Base-by-base conservation (phyloP, 2,797 vertebrate genomes). In the Natrix natrix region DNA sequence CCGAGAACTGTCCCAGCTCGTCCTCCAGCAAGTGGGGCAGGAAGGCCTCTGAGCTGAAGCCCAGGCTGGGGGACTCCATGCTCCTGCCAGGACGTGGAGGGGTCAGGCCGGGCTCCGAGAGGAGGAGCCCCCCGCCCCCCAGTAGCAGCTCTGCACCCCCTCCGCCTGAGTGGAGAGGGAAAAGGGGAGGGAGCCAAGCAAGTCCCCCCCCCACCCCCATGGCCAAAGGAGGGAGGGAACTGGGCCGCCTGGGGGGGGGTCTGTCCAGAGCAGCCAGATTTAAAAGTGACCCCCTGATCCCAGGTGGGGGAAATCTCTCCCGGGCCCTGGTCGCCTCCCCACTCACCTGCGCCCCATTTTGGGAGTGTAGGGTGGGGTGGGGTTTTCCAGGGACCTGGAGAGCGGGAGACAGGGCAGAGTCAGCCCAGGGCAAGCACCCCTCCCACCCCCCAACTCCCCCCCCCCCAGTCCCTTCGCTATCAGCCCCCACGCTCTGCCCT, bases 341-440 rank as follows among this genome's bases (percentile, higher is more conserved):
- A 17, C 98, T 98, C 96, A 99, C 99, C 98, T 99, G 97, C 98
- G 98, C 74, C 98, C 98, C 96, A 98, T 98, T 90, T 98, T 99
- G 59, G 99, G 99, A 0, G 99, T 99, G 97, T 98, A 99, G 17
- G 99, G 99, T 32, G 99, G 99, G 7, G 99, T 99, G 93, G 98
- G 98, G 95, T 99, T 99, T 96, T 99, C 99, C 95, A 99, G 97
- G 10, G 99, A 99, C 97, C 99, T 99, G 97, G 55, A 90, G 95
- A 48, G 10, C 7, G 88, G 48, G 89, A 83, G 89, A 95, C 92
- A 7, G 17, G 1, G 0, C 0, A 2, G 12, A 28, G 52, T 86
- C 1, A 0, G 13, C 26, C 32, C n/a, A n/a, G n/a, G n/a, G n/a
- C 3, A 26, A n/a, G 24, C 7, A 17, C 13, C 1, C 2, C 7